phyloP scores from a whole-genome alignment of 2,797 vertebrate species.

The Cossypha caffra region DNA sequence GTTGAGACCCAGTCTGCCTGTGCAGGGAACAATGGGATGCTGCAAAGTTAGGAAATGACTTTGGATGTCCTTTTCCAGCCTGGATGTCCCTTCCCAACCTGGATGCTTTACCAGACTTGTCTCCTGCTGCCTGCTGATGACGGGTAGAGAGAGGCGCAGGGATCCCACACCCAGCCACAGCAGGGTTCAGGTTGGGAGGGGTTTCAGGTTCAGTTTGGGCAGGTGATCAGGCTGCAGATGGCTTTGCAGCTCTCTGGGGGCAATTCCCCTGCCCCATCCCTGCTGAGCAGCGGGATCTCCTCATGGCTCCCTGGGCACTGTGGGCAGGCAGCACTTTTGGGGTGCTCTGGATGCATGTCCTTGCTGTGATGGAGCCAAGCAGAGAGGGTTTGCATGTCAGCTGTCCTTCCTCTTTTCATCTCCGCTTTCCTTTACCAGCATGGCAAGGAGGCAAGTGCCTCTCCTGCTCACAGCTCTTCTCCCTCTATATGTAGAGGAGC shows the following conservation, averaged over 20 bases:
- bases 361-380: neutral
- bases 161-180: neutral
- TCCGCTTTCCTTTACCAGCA: neutral
- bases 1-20: neutral
- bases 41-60: fast-evolving
- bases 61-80: neutral
- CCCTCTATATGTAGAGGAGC: neutral
- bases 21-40: fast-evolving
- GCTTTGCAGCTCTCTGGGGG: neutral
- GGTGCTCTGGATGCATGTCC: neutral
- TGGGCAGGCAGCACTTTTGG: fast-evolving
- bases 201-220: neutral
- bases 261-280: fast-evolving
- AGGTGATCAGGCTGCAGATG: neutral
- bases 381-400: fast-evolving
- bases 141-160: neutral
- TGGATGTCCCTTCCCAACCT: neutral
- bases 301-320: fast-evolving
- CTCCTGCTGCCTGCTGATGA: neutral
- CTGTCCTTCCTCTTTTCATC: neutral
- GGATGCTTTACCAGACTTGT: neutral
- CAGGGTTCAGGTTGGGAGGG: neutral
- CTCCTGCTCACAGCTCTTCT: neutral
- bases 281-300: neutral
- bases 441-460: neutral